A percentile compares a stretch with the other conserved stretches of the same genome.
These are phyloP conservation scores for Chionodraco myersi DNA, from an alignment of 2,113 vertebrate species.

Conservation along the genomic window DNA sequence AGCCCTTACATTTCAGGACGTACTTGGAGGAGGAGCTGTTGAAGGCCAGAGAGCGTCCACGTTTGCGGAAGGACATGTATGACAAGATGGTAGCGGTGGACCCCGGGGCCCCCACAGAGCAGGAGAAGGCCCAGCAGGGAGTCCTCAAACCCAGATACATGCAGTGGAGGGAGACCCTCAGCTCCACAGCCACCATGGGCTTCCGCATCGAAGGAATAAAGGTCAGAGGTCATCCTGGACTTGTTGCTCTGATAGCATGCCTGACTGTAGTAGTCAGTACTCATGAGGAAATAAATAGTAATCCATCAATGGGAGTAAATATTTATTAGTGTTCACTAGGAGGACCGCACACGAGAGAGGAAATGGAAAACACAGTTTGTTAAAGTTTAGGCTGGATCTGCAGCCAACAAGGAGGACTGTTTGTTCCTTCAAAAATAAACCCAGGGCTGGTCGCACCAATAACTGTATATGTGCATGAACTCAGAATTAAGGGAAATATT, in stretches of 20 bases:
- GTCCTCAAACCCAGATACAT: conserved; percentile 93
- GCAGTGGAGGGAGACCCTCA: conserved; percentile 93
- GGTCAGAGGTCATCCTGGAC: conserved; percentile 77
- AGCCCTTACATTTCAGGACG: conserved; percentile 78
- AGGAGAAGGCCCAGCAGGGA: conserved; percentile 86
- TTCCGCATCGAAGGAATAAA: conserved; percentile 93
- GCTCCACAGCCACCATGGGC: conserved; percentile 90
- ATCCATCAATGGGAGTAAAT: conserved; percentile 35
- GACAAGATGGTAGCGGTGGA: conserved; percentile 94
- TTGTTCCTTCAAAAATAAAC: conserved; percentile 41
- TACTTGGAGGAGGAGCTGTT: conserved; percentile 92
- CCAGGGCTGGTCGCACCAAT: not conserved
- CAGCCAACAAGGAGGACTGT: conserved; percentile 13
- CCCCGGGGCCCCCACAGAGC: conserved; percentile 85
- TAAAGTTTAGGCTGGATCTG: not conserved
- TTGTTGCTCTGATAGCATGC: not conserved
- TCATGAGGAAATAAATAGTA: conserved; percentile 6
- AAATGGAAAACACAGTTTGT: not conserved
- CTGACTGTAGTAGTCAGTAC: not conserved
- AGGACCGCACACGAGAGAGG: conserved; percentile 11
- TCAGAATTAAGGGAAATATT: conserved; percentile 4
- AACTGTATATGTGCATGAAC: conserved; percentile 38
- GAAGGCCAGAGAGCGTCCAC: conserved; percentile 88
- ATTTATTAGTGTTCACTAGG: conserved; percentile 27
- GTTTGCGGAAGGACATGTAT: conserved; percentile 90